A percentile compares a stretch with the other conserved stretches of the same genome.
Conservation (phyloP, 1,140 invertebrate genomes). For the Diorhabda sublineata region DNA sequence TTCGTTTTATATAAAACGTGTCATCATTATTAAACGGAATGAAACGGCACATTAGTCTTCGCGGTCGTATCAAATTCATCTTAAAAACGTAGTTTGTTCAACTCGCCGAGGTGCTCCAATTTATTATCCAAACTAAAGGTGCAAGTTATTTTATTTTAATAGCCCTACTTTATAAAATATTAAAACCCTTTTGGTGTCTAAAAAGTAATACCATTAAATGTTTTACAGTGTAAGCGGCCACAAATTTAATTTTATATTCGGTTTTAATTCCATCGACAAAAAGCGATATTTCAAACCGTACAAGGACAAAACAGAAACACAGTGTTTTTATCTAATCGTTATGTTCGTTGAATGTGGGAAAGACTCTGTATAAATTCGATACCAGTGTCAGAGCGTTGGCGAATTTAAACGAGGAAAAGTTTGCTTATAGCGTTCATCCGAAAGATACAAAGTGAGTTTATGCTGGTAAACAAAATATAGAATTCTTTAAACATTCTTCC, state of each 20-base stretch:
- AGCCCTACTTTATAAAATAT: slow-evolving; percentile 2
- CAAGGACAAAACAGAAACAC: not conserved
- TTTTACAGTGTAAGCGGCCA: not conserved
- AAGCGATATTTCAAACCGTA: slow-evolving; percentile 2
- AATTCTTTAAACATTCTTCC: too few species aligned
- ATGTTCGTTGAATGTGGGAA: not conserved
- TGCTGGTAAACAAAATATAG: too few species aligned
- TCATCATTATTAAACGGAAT: not conserved
- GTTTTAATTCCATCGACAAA: not conserved
- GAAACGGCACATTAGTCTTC: not conserved
- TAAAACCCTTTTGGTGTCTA: not conserved
- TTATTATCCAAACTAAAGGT: not conserved
- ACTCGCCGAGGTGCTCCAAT: not conserved
- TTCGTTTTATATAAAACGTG: not conserved
- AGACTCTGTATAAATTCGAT: slow-evolving; percentile 1
- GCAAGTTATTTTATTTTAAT: slow-evolving; percentile 3
- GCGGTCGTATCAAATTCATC: not conserved
- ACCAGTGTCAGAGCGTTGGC: not conserved
- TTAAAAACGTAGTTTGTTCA: slow-evolving; percentile 1
- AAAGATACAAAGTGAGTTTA: too few species aligned
- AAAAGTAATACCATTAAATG: slow-evolving; percentile 3
- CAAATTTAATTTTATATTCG: not conserved
- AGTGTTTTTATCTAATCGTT: not conserved
- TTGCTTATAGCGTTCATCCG: too few species aligned
- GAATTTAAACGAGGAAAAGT: not conserved